These are phyloP conservation scores for Dufourea novaeangliae DNA, from an alignment of 1,140 invertebrate genomes.

Conservation along the genomic window DNA sequence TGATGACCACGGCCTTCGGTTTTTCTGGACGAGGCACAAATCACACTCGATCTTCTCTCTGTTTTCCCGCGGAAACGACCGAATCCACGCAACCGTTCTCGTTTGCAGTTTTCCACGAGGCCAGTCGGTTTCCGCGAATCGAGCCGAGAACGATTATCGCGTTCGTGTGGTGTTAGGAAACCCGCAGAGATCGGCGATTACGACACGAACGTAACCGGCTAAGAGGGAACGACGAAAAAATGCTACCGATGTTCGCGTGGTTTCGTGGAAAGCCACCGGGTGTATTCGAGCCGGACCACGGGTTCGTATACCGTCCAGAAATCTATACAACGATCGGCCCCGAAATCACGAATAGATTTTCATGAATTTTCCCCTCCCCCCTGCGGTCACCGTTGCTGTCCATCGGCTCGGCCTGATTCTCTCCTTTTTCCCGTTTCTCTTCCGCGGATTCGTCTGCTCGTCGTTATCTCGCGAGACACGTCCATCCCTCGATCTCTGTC, in stretches of 20 bases:
- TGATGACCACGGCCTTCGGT: background rate
- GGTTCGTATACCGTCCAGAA: slow-evolving; percentile 37
- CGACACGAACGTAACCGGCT: background rate
- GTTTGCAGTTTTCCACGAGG: background rate
- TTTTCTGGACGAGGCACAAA: too few relatives aligned
- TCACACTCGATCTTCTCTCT: too few relatives aligned
- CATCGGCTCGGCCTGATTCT: slow-evolving; percentile 50
- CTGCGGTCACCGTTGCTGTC: slow-evolving; percentile 39
- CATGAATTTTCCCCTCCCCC: slow-evolving; percentile 66
- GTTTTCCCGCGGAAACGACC: too few relatives aligned
- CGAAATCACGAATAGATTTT: slow-evolving; percentile 73
- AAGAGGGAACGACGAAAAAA: slow-evolving; percentile 3
- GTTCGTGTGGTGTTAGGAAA: too few relatives aligned
- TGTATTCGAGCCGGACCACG: background rate
- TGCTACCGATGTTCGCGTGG: background rate
- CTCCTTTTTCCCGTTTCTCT: slow-evolving; percentile 24
- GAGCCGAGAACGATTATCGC: background rate
- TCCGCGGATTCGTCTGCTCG: slow-evolving; percentile 12
- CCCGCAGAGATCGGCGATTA: background rate
- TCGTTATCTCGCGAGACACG: slow-evolving; percentile 34
- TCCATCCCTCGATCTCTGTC: slow-evolving; percentile 36
- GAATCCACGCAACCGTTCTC: background rate
- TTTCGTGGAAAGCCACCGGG: slow-evolving; percentile 15
- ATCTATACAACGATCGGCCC: slow-evolving; percentile 57
- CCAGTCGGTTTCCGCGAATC: background rate